Evolutionary conservation across 2,797 vertebrate species (phyloP), one percentile per base, ranked within the genome.

Genomic region (Argentina silus): DNA sequence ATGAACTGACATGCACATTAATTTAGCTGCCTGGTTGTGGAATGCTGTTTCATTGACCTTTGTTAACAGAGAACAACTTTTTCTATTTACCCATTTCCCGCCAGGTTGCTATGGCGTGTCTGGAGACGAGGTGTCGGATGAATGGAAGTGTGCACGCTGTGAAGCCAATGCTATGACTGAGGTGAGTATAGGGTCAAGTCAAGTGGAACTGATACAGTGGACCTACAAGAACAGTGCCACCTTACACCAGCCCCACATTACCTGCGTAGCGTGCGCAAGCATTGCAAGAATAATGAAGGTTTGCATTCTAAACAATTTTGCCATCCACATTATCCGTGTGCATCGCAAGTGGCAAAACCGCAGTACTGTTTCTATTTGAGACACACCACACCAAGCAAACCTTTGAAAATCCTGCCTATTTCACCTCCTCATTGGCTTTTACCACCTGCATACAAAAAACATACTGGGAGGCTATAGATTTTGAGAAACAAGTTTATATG

Each of bases 21-120:
- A 36, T 36, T 36, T 4, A 36, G 27, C 27, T 36, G 27, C 27
- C 27, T 36, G 27, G 27, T 36, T 53, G 50, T 53, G 50, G 12
- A 53, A 53, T 53, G 12, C 50, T 53, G 50, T 53, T 53, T 53
- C 12, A 23, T 21, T 59, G 7, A 57, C 27, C 27, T 36, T 36
- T 36, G 27, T 36, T 36, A 57, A 47, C 17, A 14, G 2, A 23
- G 9, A 68, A 51, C 50, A 6, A 27, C n/a, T 53, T 77, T 64
- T 67, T 19, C 6, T 57, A 1, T 61, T 47, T 60, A 74, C 84
- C 36, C 78, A 44, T 71, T 81, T 47, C 69, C 50, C 72, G 65
- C 51, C 79, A 99, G 97, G 97, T 91, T 99, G 98, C 86, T 99
- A 99, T 0, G 98, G 98, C 0, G 94, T 98, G 0, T 90, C 95